Conservation (phyloP, 2,797 vertebrate species). For the Anguilla obscura region DNA sequence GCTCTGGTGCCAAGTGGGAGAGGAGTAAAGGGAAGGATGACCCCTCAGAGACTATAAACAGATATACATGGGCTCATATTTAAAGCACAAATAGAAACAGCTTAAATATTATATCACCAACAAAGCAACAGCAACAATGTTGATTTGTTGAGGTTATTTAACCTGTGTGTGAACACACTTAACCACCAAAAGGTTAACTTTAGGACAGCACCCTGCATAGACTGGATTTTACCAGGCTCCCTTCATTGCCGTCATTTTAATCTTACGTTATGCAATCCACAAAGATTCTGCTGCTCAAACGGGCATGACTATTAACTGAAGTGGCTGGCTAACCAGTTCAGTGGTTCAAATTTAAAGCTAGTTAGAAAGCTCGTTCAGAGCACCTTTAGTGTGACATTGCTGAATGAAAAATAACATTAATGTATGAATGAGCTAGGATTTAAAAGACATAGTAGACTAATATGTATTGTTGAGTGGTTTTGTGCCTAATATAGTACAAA, state of each 20-base stretch:
- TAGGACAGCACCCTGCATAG: no score
- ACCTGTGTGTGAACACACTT: not conserved
- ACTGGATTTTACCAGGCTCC: not conserved
- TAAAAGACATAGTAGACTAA: not conserved
- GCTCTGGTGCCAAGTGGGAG: not conserved
- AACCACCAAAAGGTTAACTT: not conserved
- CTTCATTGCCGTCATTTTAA: not conserved
- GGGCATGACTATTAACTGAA: not conserved
- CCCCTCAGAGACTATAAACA: not conserved
- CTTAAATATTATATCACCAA: not conserved
- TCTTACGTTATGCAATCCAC: not conserved
- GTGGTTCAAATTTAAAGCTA: not conserved
- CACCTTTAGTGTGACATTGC: not conserved
- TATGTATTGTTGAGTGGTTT: not conserved
- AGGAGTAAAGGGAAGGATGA: not conserved
- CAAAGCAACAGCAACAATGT: not conserved
- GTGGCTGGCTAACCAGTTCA: not conserved
- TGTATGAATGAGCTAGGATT: no score
- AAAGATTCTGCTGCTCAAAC: not conserved
- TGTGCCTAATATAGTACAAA: not conserved
- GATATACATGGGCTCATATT: not conserved
- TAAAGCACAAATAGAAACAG: not conserved
- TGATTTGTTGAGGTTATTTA: not conserved
- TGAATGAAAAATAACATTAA: not conserved
- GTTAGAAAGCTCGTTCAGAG: not conserved